Conservation (phyloP, 2,888 invertebrate genomes). For the Silvanus unidentatus region DNA sequence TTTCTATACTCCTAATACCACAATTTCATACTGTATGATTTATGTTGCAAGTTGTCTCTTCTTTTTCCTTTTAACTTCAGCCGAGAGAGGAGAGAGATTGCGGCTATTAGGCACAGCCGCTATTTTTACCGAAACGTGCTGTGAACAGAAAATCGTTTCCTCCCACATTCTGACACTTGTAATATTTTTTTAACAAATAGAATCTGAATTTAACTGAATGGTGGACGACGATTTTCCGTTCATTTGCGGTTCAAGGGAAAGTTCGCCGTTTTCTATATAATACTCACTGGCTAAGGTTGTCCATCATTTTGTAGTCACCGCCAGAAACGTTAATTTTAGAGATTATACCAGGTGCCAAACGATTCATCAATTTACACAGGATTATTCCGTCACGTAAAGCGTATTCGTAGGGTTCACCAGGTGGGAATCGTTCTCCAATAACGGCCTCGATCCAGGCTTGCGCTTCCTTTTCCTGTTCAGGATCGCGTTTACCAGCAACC, state of each 20-base stretch:
- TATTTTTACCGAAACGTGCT: too few species aligned
- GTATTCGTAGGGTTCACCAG: constrained; percentile 66
- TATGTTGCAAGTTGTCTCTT: constrained; percentile 24
- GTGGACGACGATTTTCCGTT: too few species aligned
- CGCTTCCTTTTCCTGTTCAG: constrained; percentile 73
- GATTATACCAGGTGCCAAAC: constrained; percentile 77
- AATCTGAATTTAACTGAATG: too few species aligned
- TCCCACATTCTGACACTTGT: too few species aligned
- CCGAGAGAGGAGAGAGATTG: too few species aligned
- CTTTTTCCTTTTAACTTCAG: too few species aligned
- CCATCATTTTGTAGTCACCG: constrained; percentile 95
- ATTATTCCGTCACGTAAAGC: constrained; percentile 78
- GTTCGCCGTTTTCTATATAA: not conserved
- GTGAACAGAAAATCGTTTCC: too few species aligned
- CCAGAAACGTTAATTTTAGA: constrained; percentile 78
- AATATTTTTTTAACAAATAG: too few species aligned
- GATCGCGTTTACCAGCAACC: constrained; percentile 77
- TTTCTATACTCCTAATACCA: constrained; percentile 28
- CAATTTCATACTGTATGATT: constrained; percentile 41
- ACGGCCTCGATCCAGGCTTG: constrained; percentile 82
- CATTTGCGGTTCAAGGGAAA: too few species aligned
- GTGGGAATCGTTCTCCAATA: constrained; percentile 70
- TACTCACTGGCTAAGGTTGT: constrained; percentile 85
- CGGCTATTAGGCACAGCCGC: too few species aligned
- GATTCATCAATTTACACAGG: constrained; percentile 85